phyloP scores from a whole-genome alignment of 2,888 invertebrate genomes.

The Hyppa rectilinea region DNA sequence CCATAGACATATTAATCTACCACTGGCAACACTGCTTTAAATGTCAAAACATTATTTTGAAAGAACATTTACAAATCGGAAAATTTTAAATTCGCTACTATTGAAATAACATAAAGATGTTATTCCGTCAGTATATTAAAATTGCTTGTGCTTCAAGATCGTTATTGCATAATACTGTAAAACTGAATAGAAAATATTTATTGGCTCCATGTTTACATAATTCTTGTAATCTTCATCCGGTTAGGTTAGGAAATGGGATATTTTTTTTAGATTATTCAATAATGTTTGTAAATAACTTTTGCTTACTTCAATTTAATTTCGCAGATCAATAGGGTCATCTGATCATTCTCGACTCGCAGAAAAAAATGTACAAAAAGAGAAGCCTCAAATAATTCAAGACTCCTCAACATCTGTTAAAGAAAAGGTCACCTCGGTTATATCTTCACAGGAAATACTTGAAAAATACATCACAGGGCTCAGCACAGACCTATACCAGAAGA shows the following conservation, averaged over 20 bases:
- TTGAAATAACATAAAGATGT: constrained; percentile 73
- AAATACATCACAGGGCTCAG: constrained; percentile 82
- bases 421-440: constrained; percentile 39
- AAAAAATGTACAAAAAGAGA: constrained; percentile 2
- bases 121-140: constrained; percentile 77
- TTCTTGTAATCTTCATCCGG: constrained; percentile 44
- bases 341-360: constrained; percentile 11
- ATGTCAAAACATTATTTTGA: constrained; percentile 37
- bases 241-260: constrained; percentile 73
- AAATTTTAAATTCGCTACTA: constrained; percentile 22
- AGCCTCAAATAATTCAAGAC: constrained; percentile 11
- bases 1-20: too few relatives aligned
- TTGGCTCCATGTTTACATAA: constrained; percentile 55
- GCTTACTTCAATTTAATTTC: constrained; percentile 18
- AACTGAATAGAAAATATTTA: constrained; percentile 62
- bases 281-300: constrained; percentile 1
- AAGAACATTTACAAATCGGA: constrained; percentile 14
- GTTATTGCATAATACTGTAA: constrained; percentile 65
- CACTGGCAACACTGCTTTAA: constrained; percentile 9
- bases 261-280: neutral
- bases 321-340: constrained; percentile 33
- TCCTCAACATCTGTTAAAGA: constrained; percentile 12
- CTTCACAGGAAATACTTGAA: constrained; percentile 81
- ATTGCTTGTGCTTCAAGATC: constrained; percentile 72
- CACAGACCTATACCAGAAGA: constrained; percentile 84